Conservation (phyloP, 2,113 vertebrate species). For the Nycticryphes semicollaris region DNA sequence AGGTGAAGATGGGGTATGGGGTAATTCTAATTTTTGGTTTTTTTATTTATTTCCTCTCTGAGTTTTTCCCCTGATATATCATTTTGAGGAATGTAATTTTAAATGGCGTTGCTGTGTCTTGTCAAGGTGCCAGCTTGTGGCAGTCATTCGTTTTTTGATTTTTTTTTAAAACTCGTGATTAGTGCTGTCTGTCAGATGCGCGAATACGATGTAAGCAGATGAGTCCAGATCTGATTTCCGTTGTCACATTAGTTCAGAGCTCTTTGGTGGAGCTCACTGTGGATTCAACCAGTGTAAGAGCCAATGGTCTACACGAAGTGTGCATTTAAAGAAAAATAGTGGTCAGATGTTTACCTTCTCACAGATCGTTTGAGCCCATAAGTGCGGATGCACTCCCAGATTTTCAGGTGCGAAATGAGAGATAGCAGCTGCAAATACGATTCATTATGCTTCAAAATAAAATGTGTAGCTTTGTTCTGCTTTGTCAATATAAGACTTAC, state of each 20-base stretch:
- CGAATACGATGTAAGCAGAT: neutral
- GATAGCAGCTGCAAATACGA: neutral
- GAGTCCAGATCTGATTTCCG: neutral
- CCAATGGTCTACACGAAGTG: neutral
- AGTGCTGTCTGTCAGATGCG: neutral
- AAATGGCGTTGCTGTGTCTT: neutral
- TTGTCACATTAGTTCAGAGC: accelerated
- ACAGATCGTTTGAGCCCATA: neutral
- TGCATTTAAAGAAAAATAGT: neutral
- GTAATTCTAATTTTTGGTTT: neutral
- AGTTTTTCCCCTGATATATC: neutral
- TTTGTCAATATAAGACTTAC: neutral
- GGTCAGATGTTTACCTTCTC: neutral
- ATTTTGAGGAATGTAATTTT: neutral
- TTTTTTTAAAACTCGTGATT: neutral
- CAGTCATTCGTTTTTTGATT: neutral
- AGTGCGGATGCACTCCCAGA: neutral
- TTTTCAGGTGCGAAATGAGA: neutral
- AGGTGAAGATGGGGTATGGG: accelerated
- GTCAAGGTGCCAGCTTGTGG: neutral
- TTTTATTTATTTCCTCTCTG: neutral
- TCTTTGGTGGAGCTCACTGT: neutral
- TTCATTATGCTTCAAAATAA: neutral
- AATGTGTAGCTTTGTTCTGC: neutral
- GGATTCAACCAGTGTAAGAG: neutral